Base-by-base conservation (phyloP, 2,113 vertebrate genomes). In the Thomomys bottae region DNA sequence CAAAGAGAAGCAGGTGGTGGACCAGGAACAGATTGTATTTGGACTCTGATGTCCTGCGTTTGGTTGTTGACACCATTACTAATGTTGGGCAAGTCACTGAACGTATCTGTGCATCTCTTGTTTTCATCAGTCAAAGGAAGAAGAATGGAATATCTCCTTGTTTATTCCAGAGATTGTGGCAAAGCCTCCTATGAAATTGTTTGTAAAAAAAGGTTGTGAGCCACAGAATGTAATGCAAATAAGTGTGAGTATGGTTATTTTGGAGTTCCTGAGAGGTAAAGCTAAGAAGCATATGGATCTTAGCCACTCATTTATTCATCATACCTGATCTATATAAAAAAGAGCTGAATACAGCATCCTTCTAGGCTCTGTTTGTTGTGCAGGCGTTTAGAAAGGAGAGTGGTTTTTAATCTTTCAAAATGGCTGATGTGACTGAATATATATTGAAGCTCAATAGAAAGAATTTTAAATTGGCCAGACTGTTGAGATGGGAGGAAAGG, bases 341-440 rank as follows among this genome's bases (percentile, higher is more conserved):
- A 67, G 32, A 45, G 15, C 5, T 23, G 34, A 61, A 32, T 49
- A 40, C 42, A 4, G 3, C 10, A 87, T 15, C 21, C 28, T 83
- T 72, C 40, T 0, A 1, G 1, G 12, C 15, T 34, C 68, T 72
- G 24, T 14, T 68, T 63, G 2, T 49, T 72, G 42, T 54, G 68
- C 8, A 36, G 72, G 54, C 67, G 28, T 40, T 45, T 26, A 89
- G 42, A 34, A 73, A 32, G 45, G 45, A 94, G 42, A 36, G 14
- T 61, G 15, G 38, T 54, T 54, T 40, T 86, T 92, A 78, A 26
- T 70, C n/a, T 76, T 93, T 91, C 93, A 94, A 79, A 80, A 83
- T 88, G 88, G 64, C 24, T 32, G 59, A 3, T 77, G 30, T 63
- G 42, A 17, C 38, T 75, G 21, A 49, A 11, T 3, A 54, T 9